Percentiles rank a stretch among this genome's conserved stretches.
Conservation (phyloP, 2,113 vertebrate species). For the Hypomesus transpacificus region DNA sequence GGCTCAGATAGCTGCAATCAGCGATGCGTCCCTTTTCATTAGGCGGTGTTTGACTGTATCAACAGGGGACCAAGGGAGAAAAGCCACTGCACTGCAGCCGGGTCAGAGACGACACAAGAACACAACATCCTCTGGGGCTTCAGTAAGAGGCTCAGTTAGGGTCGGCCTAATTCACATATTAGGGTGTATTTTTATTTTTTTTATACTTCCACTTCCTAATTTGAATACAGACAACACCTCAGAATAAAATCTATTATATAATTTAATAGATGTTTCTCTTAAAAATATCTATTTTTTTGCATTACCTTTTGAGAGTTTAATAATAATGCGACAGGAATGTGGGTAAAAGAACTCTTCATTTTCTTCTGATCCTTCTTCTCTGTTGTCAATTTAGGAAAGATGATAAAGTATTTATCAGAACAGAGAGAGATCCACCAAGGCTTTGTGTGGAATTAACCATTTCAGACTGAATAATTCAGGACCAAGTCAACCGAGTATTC, state of each 20-base stretch:
- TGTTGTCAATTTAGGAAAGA: constrained; percentile 60
- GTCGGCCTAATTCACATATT: too few relatives aligned
- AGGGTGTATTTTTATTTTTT: too few relatives aligned
- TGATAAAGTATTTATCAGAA: constrained; percentile 75
- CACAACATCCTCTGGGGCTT: background rate
- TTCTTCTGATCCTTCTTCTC: constrained; percentile 39
- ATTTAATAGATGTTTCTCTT: too few relatives aligned
- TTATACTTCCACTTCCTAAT: too few relatives aligned
- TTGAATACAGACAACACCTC: too few relatives aligned
- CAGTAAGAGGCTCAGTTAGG: background rate
- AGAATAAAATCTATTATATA: too few relatives aligned
- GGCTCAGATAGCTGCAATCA: constrained; percentile 92
- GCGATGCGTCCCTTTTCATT: constrained; percentile 96
- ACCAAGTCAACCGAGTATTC: constrained; percentile 73
- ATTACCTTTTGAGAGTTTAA: constrained; percentile 2
- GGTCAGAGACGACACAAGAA: constrained; percentile 77
- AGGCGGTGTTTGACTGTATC: constrained; percentile 86
- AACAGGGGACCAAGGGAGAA: constrained; percentile 78
- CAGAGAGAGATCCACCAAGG: constrained; percentile 70
- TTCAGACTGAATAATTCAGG: constrained; percentile 75
- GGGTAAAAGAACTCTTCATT: constrained; percentile 7
- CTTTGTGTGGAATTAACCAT: constrained; percentile 76
- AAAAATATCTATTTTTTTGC: too few relatives aligned
- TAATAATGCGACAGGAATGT: background rate
- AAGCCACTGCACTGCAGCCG: constrained; percentile 73